Percentiles rank a stretch among this genome's conserved stretches.
phyloP scores from a whole-genome alignment of 2,113 vertebrate species.

The Heterotis niloticus region DNA sequence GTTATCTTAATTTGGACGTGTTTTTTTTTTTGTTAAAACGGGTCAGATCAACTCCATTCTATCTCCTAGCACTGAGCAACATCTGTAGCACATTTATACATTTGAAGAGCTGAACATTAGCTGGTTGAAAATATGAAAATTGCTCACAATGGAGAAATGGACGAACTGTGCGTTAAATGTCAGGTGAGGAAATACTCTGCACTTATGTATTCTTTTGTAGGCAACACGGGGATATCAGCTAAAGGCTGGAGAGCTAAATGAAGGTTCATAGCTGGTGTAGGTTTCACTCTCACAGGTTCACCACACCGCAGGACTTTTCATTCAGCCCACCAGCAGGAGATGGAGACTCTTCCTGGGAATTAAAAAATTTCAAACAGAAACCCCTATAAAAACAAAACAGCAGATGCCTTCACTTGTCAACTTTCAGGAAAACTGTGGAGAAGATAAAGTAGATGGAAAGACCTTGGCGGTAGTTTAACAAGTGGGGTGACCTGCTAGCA shows the following conservation, averaged over 20 bases:
- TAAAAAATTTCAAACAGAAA: slow-evolving; percentile 2
- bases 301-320: background rate
- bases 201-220: slow-evolving; percentile 31
- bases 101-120: slow-evolving; percentile 29
- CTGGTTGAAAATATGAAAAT: slow-evolving; percentile 17
- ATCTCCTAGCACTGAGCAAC: background rate
- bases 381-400: slow-evolving; percentile 33
- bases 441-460: background rate
- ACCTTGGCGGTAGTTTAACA: background rate
- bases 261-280: slow-evolving; percentile 52
- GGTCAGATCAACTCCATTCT: background rate
- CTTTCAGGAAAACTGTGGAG: background rate
- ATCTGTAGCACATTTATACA: slow-evolving; percentile 12
- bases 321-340: background rate
- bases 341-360: background rate
- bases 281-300: slow-evolving; percentile 33
- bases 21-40: background rate
- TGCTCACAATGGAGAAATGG: slow-evolving; percentile 27
- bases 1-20: background rate
- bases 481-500: background rate
- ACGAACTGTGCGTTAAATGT: slow-evolving; percentile 12
- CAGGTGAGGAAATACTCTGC: slow-evolving; percentile 25
- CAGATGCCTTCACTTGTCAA: slow-evolving; percentile 18
- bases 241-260: slow-evolving; percentile 32
- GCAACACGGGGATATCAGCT: slow-evolving; percentile 20